Conservation (phyloP, 2,888 invertebrate genomes). For the Dioctria rufipes region DNA sequence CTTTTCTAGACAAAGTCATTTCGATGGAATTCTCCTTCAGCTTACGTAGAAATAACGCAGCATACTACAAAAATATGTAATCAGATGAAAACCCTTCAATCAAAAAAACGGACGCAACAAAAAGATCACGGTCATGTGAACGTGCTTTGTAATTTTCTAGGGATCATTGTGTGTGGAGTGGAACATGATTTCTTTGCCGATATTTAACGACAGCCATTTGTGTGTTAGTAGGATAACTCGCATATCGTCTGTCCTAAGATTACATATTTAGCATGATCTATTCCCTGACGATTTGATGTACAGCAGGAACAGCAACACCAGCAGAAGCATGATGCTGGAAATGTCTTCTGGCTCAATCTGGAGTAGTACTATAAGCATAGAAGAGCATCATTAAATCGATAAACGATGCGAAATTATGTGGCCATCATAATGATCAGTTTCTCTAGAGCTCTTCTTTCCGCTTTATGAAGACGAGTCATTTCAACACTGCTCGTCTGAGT, state of each 20-base stretch:
- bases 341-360: neutral
- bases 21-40: constrained; percentile 8
- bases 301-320: neutral
- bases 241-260: neutral
- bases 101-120: neutral
- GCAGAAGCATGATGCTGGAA: neutral
- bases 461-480: constrained; percentile 15
- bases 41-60: neutral
- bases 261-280: neutral
- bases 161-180: neutral
- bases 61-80: constrained; percentile 17
- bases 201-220: constrained; percentile 1
- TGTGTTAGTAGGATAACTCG: constrained; percentile 44
- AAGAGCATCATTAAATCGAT: constrained; percentile 48
- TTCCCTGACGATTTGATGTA: neutral
- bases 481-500: neutral
- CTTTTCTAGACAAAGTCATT: constrained; percentile 11
- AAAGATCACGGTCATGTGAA: neutral
- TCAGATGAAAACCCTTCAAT: constrained; percentile 42
- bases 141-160: constrained; percentile 40
- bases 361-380: neutral
- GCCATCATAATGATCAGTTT: constrained; percentile 36
- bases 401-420: constrained; percentile 51
- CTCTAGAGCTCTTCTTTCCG: neutral
- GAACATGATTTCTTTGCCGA: constrained; percentile 25